Base-by-base conservation (phyloP, 2,797 vertebrate species). In the Helostoma temminkii region DNA sequence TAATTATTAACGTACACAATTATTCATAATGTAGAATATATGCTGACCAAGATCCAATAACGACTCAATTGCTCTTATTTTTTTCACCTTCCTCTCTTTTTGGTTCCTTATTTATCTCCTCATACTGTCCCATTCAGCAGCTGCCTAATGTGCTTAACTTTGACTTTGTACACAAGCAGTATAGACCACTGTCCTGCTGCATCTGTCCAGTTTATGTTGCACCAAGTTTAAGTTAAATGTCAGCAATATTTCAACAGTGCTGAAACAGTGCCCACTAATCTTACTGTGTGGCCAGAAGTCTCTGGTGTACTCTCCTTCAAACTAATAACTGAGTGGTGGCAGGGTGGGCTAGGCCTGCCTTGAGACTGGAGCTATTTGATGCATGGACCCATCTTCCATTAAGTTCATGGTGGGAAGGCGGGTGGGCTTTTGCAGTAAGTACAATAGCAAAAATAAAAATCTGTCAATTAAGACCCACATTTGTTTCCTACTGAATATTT, bases 181-280 rank as follows among this genome's bases (percentile, higher is more conserved):
- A 26, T 9, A 45, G 9, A 34, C 28, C 12, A 34, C 5, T 18
- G 19, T 14, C 24, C 2, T 52, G 52, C 43, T 25, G 65, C 49
- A 69, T 21, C 37, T 12, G 37, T 32, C 37, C 3, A 9, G 39
- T 59, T 68, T 19, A 34, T 46, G n/a, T 62, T 54, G 30, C 3
- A 6, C 28, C 6, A 30, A 59, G 65, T 34, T 70, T 49, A 11
- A 25, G 10, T 42, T 59, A 68, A 71, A 73, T 76, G 57, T 76
- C 69, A 32, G 24, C 30, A 16, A 71, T 54, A 67, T 53, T 66
- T 70, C 26, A 71, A 6, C 36, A 41, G 64, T 42, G 16, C 69
- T 46, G 12, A 53, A 64, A 41, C 6, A 6, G 12, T 9, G 15
- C 5, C 34, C 36, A 64, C 41, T 54, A 42, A 61, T 68, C 49